A percentile compares a stretch with the other conserved stretches of the same genome.
Conservation (phyloP, 2,113 vertebrate species). For the Eonycteris spelaea region DNA sequence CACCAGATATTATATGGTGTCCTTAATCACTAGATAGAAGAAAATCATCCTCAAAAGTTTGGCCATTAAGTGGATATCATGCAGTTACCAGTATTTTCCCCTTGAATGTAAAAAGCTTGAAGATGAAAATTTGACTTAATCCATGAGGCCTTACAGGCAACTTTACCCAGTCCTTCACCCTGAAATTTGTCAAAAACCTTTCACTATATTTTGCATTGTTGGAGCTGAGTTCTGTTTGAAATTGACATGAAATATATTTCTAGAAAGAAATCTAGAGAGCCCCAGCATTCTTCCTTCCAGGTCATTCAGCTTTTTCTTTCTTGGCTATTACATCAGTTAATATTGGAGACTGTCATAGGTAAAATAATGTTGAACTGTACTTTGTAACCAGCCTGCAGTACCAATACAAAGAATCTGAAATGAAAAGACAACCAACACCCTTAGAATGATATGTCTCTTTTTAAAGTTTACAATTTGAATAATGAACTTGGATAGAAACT, state of each 20-base stretch:
- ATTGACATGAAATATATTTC: slow-evolving; percentile 43
- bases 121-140: slow-evolving; percentile 55
- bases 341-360: slow-evolving; percentile 46
- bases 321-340: background rate
- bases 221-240: slow-evolving; percentile 41
- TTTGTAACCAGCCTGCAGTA: slow-evolving; percentile 57
- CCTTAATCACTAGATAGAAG: slow-evolving; percentile 33
- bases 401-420: slow-evolving; percentile 73
- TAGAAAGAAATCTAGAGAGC: slow-evolving; percentile 46
- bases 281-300: slow-evolving; percentile 27
- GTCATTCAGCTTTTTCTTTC: slow-evolving; percentile 35
- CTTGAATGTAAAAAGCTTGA: slow-evolving; percentile 26
- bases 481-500: slow-evolving; percentile 78
- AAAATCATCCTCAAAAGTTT: slow-evolving; percentile 42
- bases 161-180: slow-evolving; percentile 40
- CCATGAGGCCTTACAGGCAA: slow-evolving; percentile 36
- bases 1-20: slow-evolving; percentile 25
- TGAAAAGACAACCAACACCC: slow-evolving; percentile 67
- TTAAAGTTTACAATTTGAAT: slow-evolving; percentile 77
- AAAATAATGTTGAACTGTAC: slow-evolving; percentile 71
- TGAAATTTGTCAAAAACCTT: slow-evolving; percentile 53
- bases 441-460: slow-evolving; percentile 74
- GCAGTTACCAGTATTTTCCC: slow-evolving; percentile 40
- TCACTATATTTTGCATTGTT: slow-evolving; percentile 41
- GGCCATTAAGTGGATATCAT: slow-evolving; percentile 33